Conservation (phyloP, 1,140 invertebrate species). For the Hyposmocoma kahamanoa region DNA sequence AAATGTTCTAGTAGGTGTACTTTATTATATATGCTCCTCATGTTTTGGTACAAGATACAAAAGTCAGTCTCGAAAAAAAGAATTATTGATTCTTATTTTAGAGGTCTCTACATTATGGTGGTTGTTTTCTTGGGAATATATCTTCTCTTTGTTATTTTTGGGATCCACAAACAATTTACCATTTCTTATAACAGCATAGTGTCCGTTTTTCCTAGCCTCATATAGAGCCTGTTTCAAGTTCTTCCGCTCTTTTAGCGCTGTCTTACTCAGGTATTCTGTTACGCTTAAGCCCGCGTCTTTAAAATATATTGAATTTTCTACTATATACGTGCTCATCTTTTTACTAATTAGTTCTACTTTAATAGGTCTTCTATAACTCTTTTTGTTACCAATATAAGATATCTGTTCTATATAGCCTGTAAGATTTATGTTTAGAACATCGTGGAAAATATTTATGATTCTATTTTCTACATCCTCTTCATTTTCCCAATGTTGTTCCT, state of each 20-base stretch:
- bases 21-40: conserved; percentile 2
- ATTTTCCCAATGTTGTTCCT: background rate
- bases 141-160: background rate
- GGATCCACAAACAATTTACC: background rate
- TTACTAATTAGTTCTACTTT: conserved; percentile 1
- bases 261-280: conserved; percentile 1
- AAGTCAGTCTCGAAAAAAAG: background rate
- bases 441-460: conserved; percentile 4
- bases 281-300: background rate
- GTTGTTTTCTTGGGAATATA: no score
- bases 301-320: background rate
- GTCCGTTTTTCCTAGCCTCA: background rate
- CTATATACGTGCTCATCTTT: background rate
- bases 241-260: background rate
- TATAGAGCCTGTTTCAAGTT: background rate
- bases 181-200: conserved; percentile 2
- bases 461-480: background rate
- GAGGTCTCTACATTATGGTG: no score
- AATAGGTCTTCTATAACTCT: background rate
- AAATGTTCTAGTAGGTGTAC: background rate
- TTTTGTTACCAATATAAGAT: background rate
- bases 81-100: no score
- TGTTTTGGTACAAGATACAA: conserved; percentile 1
- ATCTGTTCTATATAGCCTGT: background rate
- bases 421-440: conserved; percentile 1